Percentiles rank a stretch among this genome's conserved stretches.
Evolutionary conservation across 2,797 vertebrate genomes (phyloP).

Genomic region (Gambusia yucatana): DNA sequence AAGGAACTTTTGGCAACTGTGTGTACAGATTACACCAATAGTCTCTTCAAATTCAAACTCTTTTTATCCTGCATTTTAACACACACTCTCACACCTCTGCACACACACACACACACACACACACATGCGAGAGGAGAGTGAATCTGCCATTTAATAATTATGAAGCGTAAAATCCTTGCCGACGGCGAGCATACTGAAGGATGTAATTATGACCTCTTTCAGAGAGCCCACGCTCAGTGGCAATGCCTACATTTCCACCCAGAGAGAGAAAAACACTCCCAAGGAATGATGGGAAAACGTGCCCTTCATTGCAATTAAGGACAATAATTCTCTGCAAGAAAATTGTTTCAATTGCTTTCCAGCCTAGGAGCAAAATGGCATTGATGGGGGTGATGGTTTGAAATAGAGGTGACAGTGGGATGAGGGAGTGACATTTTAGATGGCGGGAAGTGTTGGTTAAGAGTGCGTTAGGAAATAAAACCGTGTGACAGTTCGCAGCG

Average conservation of each 20-base stretch:
- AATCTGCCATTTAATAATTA: conserved; percentile 85
- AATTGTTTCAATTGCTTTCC: conserved; percentile 84
- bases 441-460: conserved; percentile 59
- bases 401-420: conserved; percentile 69
- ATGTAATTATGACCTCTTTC: conserved; percentile 85
- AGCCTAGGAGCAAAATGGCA: conserved; percentile 78
- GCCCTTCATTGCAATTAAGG: conserved; percentile 83
- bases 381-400: conserved; percentile 79
- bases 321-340: conserved; percentile 81
- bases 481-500: conserved; percentile 29
- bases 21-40: conserved; percentile 55
- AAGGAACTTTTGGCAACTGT: conserved; percentile 58
- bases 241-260: conserved; percentile 78
- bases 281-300: conserved; percentile 76
- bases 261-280: conserved; percentile 75
- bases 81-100: conserved; percentile 27
- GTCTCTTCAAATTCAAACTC: conserved; percentile 61
- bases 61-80: conserved; percentile 61
- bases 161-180: conserved; percentile 85
- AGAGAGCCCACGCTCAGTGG: conserved; percentile 76
- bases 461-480: conserved; percentile 53
- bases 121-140: conserved; percentile 45
- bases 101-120: neutral
- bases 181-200: conserved; percentile 82
- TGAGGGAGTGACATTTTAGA: conserved; percentile 69